Percentiles rank a stretch among this genome's conserved stretches.
Evolutionary conservation across 1,140 invertebrate genomes (phyloP).

Genomic region (Bombus ignitus): DNA sequence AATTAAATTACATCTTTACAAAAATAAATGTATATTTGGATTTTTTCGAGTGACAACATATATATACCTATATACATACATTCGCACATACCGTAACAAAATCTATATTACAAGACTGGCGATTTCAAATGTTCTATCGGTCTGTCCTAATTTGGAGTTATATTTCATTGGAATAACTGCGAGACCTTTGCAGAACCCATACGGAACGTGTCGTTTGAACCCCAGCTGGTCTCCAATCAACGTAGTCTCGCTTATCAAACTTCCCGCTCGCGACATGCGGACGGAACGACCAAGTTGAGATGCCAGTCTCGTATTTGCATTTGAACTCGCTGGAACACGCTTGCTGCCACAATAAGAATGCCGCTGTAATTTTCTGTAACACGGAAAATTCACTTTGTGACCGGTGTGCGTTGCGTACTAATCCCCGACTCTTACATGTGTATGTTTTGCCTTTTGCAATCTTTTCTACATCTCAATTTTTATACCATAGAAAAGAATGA

Average conservation of each 20-base stretch:
- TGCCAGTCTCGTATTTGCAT: slow-evolving; percentile 41
- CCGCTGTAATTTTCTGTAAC: slow-evolving; percentile 26
- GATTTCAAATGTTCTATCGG: slow-evolving; percentile 9
- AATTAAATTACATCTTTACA: no score
- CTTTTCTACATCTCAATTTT: not conserved
- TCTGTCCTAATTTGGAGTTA: slow-evolving; percentile 30
- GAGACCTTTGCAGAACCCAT: not conserved
- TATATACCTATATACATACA: no score
- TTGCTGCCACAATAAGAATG: slow-evolving; percentile 11
- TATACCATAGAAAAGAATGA: not conserved
- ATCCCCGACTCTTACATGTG: not conserved
- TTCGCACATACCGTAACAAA: not conserved
- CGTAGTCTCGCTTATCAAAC: slow-evolving; percentile 40
- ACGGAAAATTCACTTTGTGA: not conserved
- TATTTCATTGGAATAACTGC: not conserved
- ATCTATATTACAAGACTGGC: not conserved
- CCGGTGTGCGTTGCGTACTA: not conserved
- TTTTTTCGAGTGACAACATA: no score
- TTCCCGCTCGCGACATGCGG: slow-evolving; percentile 27
- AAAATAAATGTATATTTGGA: no score
- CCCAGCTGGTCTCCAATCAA: slow-evolving; percentile 42
- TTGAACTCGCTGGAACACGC: slow-evolving; percentile 8
- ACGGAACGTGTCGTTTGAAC: slow-evolving; percentile 25
- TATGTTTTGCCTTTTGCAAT: not conserved
- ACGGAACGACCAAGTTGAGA: slow-evolving; percentile 25